Conservation (phyloP, 2,113 vertebrate genomes). For the Eulemur macaco region DNA sequence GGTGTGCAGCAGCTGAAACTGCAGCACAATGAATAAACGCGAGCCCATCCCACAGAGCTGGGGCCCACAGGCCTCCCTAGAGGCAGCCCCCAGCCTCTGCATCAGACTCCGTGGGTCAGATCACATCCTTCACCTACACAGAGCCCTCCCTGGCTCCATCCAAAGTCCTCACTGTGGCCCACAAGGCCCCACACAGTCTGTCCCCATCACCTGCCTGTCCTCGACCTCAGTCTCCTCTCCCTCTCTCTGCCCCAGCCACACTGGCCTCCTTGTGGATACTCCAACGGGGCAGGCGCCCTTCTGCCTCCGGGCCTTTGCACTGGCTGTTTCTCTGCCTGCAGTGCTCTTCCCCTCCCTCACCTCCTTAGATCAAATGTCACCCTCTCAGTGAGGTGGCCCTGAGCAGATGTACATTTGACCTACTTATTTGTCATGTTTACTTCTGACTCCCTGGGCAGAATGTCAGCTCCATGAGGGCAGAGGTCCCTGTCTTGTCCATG, state of each 20-base stretch:
- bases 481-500: background rate
- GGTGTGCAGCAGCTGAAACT: background rate
- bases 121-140: background rate
- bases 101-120: background rate
- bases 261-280: fast-evolving
- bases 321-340: background rate
- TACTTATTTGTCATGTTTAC: background rate
- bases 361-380: background rate
- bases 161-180: background rate
- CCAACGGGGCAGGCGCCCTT: fast-evolving
- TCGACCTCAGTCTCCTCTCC: background rate
- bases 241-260: background rate
- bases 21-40: fast-evolving
- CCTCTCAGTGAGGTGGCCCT: background rate
- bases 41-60: too few species aligned
- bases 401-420: too few species aligned
- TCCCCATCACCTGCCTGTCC: background rate
- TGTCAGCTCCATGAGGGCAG: background rate
- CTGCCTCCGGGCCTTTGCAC: background rate
- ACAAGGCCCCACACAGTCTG: fast-evolving
- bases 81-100: background rate
- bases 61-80: background rate
- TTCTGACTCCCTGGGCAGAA: background rate
- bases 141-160: background rate
- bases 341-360: background rate